Percentiles rank a stretch among this genome's conserved stretches.
Evolutionary conservation across 1,140 invertebrate species (phyloP).

Genomic region (Antheraea pernyi): DNA sequence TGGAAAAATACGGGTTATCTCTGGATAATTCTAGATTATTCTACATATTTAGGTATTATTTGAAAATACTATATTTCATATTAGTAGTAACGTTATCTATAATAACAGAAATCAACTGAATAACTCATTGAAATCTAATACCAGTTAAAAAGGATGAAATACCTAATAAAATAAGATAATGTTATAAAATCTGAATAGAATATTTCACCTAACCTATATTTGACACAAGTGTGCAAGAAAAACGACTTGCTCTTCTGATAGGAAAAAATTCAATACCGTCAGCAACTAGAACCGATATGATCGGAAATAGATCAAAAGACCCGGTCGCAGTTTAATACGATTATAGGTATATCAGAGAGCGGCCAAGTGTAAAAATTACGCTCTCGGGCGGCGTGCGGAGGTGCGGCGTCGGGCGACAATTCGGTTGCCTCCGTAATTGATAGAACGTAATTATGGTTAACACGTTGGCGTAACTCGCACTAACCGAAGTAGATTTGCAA

Average conservation of each 20-base stretch:
- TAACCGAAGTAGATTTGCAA: not conserved
- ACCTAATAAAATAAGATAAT: no score
- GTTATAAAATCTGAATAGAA: no score
- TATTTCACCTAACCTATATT: not conserved
- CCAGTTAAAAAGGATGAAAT: no score
- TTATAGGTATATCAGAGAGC: not conserved
- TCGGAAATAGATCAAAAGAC: conserved; percentile 8
- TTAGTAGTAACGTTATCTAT: no score
- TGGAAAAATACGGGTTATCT: no score
- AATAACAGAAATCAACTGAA: no score
- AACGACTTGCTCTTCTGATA: no score
- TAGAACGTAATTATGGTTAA: conserved; percentile 1
- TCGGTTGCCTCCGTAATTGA: conserved; percentile 1
- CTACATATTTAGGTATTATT: no score
- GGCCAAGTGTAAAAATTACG: conserved; percentile 13
- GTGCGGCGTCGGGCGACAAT: not conserved
- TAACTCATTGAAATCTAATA: no score
- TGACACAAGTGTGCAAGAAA: not conserved
- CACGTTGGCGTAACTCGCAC: not conserved
- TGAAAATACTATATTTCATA: no score
- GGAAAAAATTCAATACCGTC: not conserved
- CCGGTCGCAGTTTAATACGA: not conserved
- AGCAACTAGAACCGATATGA: not conserved
- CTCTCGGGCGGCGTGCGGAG: not conserved
- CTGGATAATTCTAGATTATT: no score